Base-by-base conservation (phyloP, 2,113 vertebrate genomes). In the Sylvia atricapilla region DNA sequence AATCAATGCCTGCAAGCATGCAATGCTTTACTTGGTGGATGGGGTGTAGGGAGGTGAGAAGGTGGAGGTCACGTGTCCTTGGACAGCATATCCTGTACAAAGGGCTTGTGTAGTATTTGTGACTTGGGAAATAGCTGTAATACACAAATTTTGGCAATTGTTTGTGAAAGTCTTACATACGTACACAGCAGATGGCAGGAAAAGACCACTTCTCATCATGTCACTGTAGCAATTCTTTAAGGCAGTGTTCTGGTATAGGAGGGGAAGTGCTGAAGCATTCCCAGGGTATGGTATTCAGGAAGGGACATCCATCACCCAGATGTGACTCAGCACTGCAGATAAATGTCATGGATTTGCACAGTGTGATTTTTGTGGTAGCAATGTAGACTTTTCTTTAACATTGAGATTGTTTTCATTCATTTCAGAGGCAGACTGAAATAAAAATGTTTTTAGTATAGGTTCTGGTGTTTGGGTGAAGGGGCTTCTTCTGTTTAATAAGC, bases 271-370 rank as follows among this genome's bases (percentile, higher is more conserved):
- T 76, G 62, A 76, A 83, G 43, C 4, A 3, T 56, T 89, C 37
- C 18, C 9, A 39, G 86, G 73, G 90, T 84, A 84, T 91, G 94
- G 91, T 76, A 16, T 68, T 81, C 2, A 2, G 25, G 76, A 62
- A 76, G 58, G 60, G 82, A 79, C 1, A 0, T 85, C 52, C 49
- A 53, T 43, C 55, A 44, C 73, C 64, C 67, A 83, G 33, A 39
- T 82, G 60, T 89, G 95, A 94, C 79, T 94, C 80, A 96, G 70
- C 81, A 47, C 46, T 81, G 53, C 52, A 74, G 81, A 49, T 73
- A 67, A 93, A 76, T 39, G 30, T 11, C 30, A 20, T 62, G 46
- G 35, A 31, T 81, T 94, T 94, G 75, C 64, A 63, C 15, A 43
- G 11, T 69, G 58, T 31, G 55, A 24, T 84, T 92, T 88, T n/a